A percentile compares a stretch with the other conserved stretches of the same genome.
Conservation (phyloP, 2,797 vertebrate genomes). For the Hoplostethus atlanticus region DNA sequence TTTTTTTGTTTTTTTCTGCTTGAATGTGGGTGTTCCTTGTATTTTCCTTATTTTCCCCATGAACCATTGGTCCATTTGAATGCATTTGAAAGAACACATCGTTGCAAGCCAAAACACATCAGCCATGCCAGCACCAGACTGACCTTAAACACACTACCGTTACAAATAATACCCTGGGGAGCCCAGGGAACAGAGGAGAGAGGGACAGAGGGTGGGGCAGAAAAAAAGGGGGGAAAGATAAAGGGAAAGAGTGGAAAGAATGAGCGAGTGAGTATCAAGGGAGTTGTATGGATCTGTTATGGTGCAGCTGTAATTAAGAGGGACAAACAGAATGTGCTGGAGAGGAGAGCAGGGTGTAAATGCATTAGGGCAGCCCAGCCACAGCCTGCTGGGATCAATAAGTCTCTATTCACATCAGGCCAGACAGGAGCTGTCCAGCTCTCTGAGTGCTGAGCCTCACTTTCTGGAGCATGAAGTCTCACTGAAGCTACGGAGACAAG, state of each 20-base stretch:
- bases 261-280: slow-evolving; percentile 67
- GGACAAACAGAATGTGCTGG: slow-evolving; percentile 77
- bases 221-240: slow-evolving; percentile 12
- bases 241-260: slow-evolving; percentile 28
- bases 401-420: slow-evolving; percentile 78
- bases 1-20: neutral
- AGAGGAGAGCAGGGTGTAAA: slow-evolving; percentile 76
- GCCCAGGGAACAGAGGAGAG: slow-evolving; percentile 41
- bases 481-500: slow-evolving; percentile 11
- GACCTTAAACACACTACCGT: slow-evolving; percentile 70
- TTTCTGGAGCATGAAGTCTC: slow-evolving; percentile 24
- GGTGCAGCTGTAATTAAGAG: slow-evolving; percentile 82
- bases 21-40: slow-evolving; percentile 11
- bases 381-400: slow-evolving; percentile 83
- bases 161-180: slow-evolving; percentile 77
- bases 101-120: slow-evolving; percentile 57
- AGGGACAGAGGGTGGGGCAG: slow-evolving; percentile 40
- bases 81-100: slow-evolving; percentile 66
- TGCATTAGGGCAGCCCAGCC: slow-evolving; percentile 76
- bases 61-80: slow-evolving; percentile 76
- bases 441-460: slow-evolving; percentile 66
- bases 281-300: slow-evolving; percentile 77
- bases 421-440: slow-evolving; percentile 78
- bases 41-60: slow-evolving; percentile 33
- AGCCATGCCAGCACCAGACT: slow-evolving; percentile 65